phyloP scores from a whole-genome alignment of 2,797 vertebrate genomes.

The Rhinogobio ventralis region DNA sequence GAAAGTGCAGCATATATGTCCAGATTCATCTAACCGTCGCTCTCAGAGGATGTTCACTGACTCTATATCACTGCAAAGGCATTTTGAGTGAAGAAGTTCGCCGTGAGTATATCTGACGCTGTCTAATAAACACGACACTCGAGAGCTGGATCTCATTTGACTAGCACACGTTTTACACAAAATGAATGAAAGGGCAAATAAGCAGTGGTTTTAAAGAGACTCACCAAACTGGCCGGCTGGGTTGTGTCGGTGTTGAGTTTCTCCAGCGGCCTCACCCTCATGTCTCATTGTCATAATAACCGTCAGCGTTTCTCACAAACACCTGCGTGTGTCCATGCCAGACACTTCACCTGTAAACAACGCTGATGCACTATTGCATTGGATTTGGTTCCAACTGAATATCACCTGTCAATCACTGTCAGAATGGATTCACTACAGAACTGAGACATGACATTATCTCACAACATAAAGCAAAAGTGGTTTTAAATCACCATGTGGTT shows the following conservation, averaged over 20 bases:
- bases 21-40: too few relatives aligned
- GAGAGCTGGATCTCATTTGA: not conserved
- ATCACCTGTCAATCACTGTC: too few relatives aligned
- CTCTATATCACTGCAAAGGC: not conserved
- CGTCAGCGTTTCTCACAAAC: slow-evolving; percentile 26
- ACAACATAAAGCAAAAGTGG: not conserved
- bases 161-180: not conserved
- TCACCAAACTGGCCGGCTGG: slow-evolving; percentile 37
- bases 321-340: slow-evolving; percentile 13
- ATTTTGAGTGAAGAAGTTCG: not conserved
- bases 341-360: not conserved
- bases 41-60: not conserved
- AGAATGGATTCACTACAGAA: not conserved
- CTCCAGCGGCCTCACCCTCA: slow-evolving; percentile 34
- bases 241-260: slow-evolving; percentile 22
- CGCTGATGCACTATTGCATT: too few relatives aligned
- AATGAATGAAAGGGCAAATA: not conserved
- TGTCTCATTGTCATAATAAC: slow-evolving; percentile 37
- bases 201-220: slow-evolving; percentile 13
- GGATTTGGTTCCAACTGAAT: too few relatives aligned
- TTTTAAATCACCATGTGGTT: not conserved
- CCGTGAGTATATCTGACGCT: not conserved
- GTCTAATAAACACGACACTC: not conserved
- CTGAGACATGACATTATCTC: not conserved
- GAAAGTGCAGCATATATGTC: not conserved